These are phyloP conservation scores for Mechanitis mazaeus DNA, from an alignment of 2,888 invertebrate species.

Conservation along the genomic window DNA sequence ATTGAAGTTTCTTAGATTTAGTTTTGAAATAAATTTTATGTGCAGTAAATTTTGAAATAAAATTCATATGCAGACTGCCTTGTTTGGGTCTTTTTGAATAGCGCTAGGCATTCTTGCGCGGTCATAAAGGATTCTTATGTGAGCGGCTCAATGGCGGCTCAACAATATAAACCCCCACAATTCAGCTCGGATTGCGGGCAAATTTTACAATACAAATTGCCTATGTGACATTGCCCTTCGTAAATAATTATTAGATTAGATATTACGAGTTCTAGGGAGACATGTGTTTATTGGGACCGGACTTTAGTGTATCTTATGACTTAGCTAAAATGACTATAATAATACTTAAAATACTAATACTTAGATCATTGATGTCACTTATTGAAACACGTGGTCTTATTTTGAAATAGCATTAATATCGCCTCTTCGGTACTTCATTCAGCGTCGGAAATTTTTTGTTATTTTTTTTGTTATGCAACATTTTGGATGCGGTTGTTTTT, in stretches of 20 bases:
- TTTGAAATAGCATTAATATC: background rate
- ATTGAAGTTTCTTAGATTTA: background rate
- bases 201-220: slow-evolving; percentile 37
- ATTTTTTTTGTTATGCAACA: slow-evolving; percentile 6
- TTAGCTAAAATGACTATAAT: no score
- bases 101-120: slow-evolving; percentile 2
- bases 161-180: slow-evolving; percentile 32
- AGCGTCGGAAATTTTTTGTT: background rate
- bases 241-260: slow-evolving; percentile 17
- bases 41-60: slow-evolving; percentile 1
- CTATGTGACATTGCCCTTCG: slow-evolving; percentile 35
- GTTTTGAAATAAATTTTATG: background rate
- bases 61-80: background rate
- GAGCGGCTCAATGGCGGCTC: slow-evolving; percentile 35
- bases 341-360: background rate
- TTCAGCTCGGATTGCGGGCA: slow-evolving; percentile 41
- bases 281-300: no score
- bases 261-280: no score
- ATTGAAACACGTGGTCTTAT: background rate
- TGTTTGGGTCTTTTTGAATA: slow-evolving; percentile 1
- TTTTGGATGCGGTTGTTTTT: slow-evolving; percentile 32
- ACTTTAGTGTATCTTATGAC: no score
- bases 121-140: slow-evolving; percentile 18
- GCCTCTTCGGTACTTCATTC: background rate
- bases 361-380: background rate